Conservation (phyloP, 1,140 invertebrate species). For the Ganaspis sp. region DNA sequence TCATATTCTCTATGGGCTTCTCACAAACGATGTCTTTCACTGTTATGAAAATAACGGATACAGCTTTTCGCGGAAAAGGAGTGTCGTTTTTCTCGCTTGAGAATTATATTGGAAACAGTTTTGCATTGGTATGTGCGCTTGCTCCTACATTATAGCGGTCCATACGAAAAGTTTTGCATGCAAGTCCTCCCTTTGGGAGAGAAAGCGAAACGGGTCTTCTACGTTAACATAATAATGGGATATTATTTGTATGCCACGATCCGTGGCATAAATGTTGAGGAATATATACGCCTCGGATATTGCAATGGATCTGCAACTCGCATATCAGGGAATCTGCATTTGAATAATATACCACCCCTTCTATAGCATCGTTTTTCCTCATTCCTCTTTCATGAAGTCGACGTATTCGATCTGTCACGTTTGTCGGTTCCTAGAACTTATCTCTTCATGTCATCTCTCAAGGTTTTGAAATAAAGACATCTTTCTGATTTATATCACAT, state of each 20-base stretch:
- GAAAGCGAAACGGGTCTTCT: not conserved
- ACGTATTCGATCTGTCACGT: slow-evolving; percentile 4
- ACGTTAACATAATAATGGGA: slow-evolving; percentile 21
- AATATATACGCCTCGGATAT: not conserved
- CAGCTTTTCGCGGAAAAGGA: slow-evolving; percentile 1
- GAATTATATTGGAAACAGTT: slow-evolving; percentile 37
- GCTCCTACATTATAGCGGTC: slow-evolving; percentile 12
- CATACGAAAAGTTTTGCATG: slow-evolving; percentile 33
- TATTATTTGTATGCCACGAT: slow-evolving; percentile 22
- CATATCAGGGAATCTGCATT: slow-evolving; percentile 3
- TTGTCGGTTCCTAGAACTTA: not conserved
- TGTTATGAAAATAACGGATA: slow-evolving; percentile 31
- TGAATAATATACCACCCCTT: not conserved
- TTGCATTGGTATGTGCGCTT: slow-evolving; percentile 8
- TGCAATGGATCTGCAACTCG: not conserved
- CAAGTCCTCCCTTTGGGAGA: not conserved
- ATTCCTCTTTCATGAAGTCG: not conserved
- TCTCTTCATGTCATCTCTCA: not conserved
- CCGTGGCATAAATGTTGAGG: not conserved
- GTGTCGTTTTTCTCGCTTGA: slow-evolving; percentile 32
- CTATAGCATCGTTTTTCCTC: not conserved
- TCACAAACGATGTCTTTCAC: slow-evolving; percentile 7
- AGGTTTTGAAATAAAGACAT: not conserved
- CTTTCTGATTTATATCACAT: not conserved
- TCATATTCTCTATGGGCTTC: slow-evolving; percentile 16